Evolutionary conservation across 1,140 invertebrate species (phyloP).

Genomic region (Lepidurus packardi): DNA sequence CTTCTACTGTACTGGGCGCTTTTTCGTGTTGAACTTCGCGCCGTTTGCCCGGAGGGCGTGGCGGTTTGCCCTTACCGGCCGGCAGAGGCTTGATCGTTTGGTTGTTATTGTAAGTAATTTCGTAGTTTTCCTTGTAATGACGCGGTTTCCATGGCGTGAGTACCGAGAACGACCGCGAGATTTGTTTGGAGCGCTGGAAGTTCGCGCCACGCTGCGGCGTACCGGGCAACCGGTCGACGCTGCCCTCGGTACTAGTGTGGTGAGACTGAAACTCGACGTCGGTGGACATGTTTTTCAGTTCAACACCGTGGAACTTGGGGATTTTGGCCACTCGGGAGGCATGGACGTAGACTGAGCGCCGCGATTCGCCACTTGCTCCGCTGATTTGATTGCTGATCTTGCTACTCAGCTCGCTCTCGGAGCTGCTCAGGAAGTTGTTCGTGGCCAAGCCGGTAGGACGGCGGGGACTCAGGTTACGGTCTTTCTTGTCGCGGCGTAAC

Average conservation of each 20-base stretch:
- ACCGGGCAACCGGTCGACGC: slow-evolving; percentile 48
- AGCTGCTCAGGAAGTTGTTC: slow-evolving; percentile 33
- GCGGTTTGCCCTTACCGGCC: slow-evolving; percentile 34
- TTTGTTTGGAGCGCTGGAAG: slow-evolving; percentile 61
- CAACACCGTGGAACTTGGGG: slow-evolving; percentile 42
- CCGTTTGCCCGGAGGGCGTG: slow-evolving; percentile 34
- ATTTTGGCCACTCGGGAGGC: slow-evolving; percentile 74
- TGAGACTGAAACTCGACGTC: slow-evolving; percentile 51
- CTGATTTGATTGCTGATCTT: slow-evolving; percentile 47
- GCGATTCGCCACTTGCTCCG: slow-evolving; percentile 50
- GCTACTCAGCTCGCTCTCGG: slow-evolving; percentile 38
- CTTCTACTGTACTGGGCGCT: slow-evolving; percentile 28
- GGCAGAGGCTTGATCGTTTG: slow-evolving; percentile 33
- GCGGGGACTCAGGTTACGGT: background rate
- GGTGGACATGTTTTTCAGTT: slow-evolving; percentile 44
- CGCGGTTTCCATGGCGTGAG: slow-evolving; percentile 74
- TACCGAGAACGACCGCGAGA: slow-evolving; percentile 75
- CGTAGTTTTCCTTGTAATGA: slow-evolving; percentile 62
- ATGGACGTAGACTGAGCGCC: slow-evolving; percentile 67
- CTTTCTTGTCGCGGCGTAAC: background rate
- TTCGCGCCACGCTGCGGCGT: slow-evolving; percentile 46
- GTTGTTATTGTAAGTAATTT: slow-evolving; percentile 63
- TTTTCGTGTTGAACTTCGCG: slow-evolving; percentile 31
- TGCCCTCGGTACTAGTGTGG: slow-evolving; percentile 37
- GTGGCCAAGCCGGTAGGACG: background rate